These are phyloP conservation scores for Pollimyrus isidori DNA, from an alignment of 2,113 vertebrate genomes.

Conservation along the genomic window DNA sequence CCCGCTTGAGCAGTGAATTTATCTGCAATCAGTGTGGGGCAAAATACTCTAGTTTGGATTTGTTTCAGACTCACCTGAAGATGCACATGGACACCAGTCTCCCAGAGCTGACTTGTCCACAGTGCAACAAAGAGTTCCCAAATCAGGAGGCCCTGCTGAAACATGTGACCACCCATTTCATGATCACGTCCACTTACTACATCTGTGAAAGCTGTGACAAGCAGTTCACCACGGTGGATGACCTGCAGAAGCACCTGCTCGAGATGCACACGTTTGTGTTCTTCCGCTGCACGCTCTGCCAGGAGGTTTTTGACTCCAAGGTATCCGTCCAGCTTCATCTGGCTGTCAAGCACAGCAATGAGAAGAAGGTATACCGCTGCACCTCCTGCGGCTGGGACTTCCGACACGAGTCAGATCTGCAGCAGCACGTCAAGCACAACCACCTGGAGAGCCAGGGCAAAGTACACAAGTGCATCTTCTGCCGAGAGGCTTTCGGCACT, in stretches of 20 bases:
- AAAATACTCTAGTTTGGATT: conserved; percentile 86
- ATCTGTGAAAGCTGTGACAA: conserved; percentile 98
- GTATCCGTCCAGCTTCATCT: conserved; percentile 95
- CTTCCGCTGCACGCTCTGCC: conserved; percentile 95
- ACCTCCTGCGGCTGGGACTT: conserved; percentile 99
- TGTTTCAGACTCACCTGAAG: conserved; percentile 96
- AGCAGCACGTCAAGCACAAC: conserved; percentile 93
- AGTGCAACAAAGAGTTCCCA: conserved; percentile 98
- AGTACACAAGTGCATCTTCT: conserved; percentile 91
- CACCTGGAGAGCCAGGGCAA: conserved; percentile 92
- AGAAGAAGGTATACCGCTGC: conserved; percentile 93
- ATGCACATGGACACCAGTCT: conserved; percentile 87
- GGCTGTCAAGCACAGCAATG: conserved; percentile 96
- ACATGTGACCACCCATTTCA: conserved; percentile 95
- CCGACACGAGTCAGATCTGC: conserved; percentile 87
- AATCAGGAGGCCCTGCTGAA: conserved; percentile 93
- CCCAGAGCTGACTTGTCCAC: conserved; percentile 87
- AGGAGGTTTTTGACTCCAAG: conserved; percentile 97
- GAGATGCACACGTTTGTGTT: conserved; percentile 99
- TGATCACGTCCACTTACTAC: conserved; percentile 95
- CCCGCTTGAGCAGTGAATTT: conserved; percentile 79
- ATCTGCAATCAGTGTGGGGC: conserved; percentile 94
- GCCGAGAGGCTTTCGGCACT: conserved; percentile 91
- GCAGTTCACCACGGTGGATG: conserved; percentile 95
- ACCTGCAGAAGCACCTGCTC: conserved; percentile 93